Evolutionary conservation across 2,888 invertebrate genomes (phyloP), one percentile per base, ranked within the genome.

Genomic region (Drosophila rubida): DNA sequence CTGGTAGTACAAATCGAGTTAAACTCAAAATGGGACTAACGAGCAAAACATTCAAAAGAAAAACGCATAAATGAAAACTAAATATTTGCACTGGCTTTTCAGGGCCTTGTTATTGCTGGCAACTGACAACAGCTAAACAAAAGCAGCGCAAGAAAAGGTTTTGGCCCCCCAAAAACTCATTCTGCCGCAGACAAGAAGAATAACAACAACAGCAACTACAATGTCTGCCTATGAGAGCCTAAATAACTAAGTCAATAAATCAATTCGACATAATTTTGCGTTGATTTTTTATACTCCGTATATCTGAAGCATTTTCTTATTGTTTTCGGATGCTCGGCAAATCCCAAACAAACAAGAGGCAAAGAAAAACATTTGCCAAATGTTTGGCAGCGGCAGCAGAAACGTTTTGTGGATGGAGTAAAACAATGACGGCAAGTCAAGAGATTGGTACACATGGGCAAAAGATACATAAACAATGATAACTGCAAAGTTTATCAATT

Each of bases 201-300:
- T 19, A 19, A 19, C 27, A 60, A 67, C 44, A 54, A 58, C 54
- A 65, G 45, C 45, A 57, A 65, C 49, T 63, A 37, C 58, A 58
- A 32, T 48, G 64, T 55, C 70, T 76, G 75, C 76, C 82, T 86
- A 86, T 76, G 78, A 72, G 77, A 39, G 80, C 76, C 82, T 82
- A 80, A 87, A 82, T 80, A 87, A 82, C 80, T 82, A 85, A 87
- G 87, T 85, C 84, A 85, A 85, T 85, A 85, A 87, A 85, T 85
- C 87, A 85, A 87, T 87, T 85, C 78, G 79, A 85, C 82, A 87
- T 80, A 81, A 85, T 87, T 86, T 76, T 69, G 54, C 70, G 71
- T 69, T 60, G 78, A 66, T 64, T 83, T 78, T 76, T 83, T 65
- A 61, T 75, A 49, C 69, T 66, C 39, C 39, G 23, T 50, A 4